Conservation (phyloP, 2,797 vertebrate genomes). For the Pitangus sulphuratus region DNA sequence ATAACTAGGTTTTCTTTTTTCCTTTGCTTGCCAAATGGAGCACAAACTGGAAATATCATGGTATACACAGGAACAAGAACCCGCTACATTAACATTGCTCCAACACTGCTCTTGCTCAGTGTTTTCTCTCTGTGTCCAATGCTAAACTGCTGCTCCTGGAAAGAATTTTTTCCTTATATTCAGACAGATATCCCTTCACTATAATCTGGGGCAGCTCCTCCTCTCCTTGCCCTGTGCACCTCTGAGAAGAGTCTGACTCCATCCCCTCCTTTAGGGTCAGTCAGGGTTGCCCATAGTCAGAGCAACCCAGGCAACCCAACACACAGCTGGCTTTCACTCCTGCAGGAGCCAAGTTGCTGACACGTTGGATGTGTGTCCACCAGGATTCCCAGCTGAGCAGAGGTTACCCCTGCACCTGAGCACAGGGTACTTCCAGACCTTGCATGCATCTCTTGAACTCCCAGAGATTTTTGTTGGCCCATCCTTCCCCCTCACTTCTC, state of each 20-base stretch:
- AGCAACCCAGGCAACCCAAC: not conserved
- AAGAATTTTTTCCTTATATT: not conserved
- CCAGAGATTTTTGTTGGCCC: too few species aligned
- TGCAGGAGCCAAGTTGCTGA: not conserved
- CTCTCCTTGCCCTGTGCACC: not conserved
- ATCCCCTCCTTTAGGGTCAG: not conserved
- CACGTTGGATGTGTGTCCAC: not conserved
- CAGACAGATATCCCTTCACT: not conserved
- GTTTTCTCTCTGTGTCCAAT: not conserved
- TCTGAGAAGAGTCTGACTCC: not conserved
- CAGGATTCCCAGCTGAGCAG: not conserved
- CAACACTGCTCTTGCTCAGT: not conserved
- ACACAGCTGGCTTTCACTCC: not conserved
- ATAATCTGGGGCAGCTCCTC: not conserved
- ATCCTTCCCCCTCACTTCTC: too few species aligned
- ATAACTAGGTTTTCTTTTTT: too few species aligned
- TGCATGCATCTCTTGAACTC: too few species aligned
- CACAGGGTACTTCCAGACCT: too few species aligned
- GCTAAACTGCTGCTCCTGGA: not conserved
- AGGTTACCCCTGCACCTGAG: too few species aligned
- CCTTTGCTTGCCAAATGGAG: not conserved
- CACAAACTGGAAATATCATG: not conserved
- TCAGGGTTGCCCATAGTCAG: not conserved
- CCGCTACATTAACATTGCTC: not conserved
- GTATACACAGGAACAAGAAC: not conserved